Percentiles rank a stretch among this genome's conserved stretches.
phyloP scores from a whole-genome alignment of 2,888 invertebrate genomes.

The Protophormia terraenovae region DNA sequence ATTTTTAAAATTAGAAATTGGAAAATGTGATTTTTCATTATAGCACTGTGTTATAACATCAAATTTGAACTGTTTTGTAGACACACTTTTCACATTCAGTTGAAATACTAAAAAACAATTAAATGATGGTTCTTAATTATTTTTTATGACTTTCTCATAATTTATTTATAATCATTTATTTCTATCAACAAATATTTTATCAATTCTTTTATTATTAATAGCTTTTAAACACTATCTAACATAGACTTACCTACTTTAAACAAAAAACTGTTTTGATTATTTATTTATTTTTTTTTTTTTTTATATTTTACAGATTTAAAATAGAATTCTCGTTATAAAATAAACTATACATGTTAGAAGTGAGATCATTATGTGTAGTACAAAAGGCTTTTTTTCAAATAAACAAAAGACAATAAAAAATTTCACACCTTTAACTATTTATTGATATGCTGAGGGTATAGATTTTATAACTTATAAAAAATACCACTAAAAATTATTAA shows the following conservation, averaged over 20 bases:
- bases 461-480: not conserved
- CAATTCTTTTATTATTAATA: not conserved
- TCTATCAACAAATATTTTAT: not conserved
- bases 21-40: too few relatives aligned
- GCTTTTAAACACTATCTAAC: not conserved
- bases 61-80: too few relatives aligned
- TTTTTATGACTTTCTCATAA: too few relatives aligned
- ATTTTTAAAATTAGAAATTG: too few relatives aligned
- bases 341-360: not conserved
- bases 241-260: slow-evolving; percentile 28
- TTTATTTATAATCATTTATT: too few relatives aligned
- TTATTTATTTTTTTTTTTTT: not conserved
- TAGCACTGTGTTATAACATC: too few relatives aligned
- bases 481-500: not conserved
- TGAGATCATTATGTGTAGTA: slow-evolving; percentile 46
- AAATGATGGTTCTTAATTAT: too few relatives aligned
- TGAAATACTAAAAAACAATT: too few relatives aligned
- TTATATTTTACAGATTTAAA: not conserved
- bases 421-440: slow-evolving; percentile 46
- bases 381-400: not conserved
- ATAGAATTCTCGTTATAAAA: too few relatives aligned
- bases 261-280: not conserved
- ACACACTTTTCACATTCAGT: too few relatives aligned
- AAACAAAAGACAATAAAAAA: slow-evolving; percentile 22
- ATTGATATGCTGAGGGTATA: not conserved